Evolutionary conservation across 2,888 invertebrate genomes (phyloP).

Genomic region (Torymus auratus): DNA sequence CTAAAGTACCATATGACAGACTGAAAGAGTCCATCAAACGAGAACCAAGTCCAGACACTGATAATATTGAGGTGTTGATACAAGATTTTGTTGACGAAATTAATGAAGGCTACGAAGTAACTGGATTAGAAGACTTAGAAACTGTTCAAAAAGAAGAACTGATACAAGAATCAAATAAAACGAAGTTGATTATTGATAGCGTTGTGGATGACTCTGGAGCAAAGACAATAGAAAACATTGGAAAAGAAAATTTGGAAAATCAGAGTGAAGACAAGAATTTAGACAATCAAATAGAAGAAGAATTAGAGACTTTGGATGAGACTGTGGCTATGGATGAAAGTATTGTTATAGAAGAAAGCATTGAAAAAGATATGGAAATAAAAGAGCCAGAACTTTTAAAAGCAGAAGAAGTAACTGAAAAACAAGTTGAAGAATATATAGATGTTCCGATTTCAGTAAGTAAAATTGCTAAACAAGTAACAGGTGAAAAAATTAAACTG

Average conservation of each 20-base stretch:
- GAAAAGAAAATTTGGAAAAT: background rate
- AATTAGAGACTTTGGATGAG: background rate
- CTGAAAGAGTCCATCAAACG: background rate
- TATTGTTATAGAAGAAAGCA: background rate
- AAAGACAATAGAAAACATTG: background rate
- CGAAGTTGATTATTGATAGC: background rate
- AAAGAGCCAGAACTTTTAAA: background rate
- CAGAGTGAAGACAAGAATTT: background rate
- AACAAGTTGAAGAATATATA: background rate
- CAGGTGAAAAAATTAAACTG: conserved; percentile 11
- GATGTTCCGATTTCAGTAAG: no score
- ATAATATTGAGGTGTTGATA: conserved; percentile 37
- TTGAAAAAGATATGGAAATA: background rate
- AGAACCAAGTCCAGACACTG: conserved; percentile 5
- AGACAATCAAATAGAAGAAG: background rate
- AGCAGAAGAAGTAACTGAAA: background rate
- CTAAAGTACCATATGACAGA: background rate
- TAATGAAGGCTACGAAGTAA: conserved; percentile 8
- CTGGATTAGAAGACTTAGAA: background rate
- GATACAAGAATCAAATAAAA: background rate
- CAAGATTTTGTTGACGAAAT: conserved; percentile 51
- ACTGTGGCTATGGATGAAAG: conserved; percentile 31
- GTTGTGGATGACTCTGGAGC: no score
- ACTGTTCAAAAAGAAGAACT: background rate
- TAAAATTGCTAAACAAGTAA: background rate